Base-by-base conservation (phyloP, 2,113 vertebrate genomes). In the Erythrocercus mccallii region DNA sequence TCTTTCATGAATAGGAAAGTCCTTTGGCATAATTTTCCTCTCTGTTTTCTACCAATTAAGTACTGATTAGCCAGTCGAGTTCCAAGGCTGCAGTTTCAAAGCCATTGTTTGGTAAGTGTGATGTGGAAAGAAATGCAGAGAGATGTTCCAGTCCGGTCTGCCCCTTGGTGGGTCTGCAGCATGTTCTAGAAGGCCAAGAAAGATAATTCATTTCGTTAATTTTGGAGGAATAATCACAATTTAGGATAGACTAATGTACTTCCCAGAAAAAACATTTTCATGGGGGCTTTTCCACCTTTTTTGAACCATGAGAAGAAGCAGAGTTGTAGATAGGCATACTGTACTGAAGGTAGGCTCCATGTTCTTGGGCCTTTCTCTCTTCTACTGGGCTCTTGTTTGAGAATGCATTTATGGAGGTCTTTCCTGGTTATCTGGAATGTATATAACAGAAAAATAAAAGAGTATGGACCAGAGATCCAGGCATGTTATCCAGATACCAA, bases 81-180 rank as follows among this genome's bases (percentile, higher is more conserved):
- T 78, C 50, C 30, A 50, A 72, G 44, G 11, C 28, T 78, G 38
- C 30, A 35, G 21, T 83, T 86, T 69, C 48, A 81, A 69, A 68
- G 37, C 33, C 6, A 0, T 45, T 40, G 7, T 3, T 24, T 15
- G 6, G 9, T 65, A 66, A 74, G 6, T 0, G 0, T 61, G 38
- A 61, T 2, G 6, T 79, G 37, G 47, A 65, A 71, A 94, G 11
- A 48, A 80, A 35, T 23, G 7, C 16, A 58, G 61, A 42, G 56
- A 31, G 7, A n/a, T 62, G 31, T 76, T 24, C 45, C 1, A 37
- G 27, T 28, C 38, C 45, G 1, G 35, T 42, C 24, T 76, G 31
- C 15, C 37, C 38, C 13, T 24, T 60, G 33, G 22, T 38, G 15
- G 25, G 47, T 56, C 83, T 82, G 33, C 24, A 85, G 19, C 9